Evolutionary conservation across 2,113 vertebrate genomes (phyloP).

Genomic region (Aviceda subcristata): DNA sequence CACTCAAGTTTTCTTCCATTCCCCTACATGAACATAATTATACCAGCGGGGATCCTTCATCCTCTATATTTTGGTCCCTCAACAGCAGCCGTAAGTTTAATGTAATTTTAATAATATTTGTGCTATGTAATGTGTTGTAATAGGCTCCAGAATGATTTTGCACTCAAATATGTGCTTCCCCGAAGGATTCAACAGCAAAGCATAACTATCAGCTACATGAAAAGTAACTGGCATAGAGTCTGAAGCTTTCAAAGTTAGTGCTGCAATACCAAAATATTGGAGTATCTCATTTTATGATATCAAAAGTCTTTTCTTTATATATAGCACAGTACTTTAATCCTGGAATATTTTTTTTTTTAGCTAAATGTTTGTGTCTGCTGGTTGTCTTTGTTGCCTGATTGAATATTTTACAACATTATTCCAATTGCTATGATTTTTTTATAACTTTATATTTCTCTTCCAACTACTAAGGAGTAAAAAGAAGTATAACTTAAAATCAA

Average conservation of each 20-base stretch:
- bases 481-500: background rate
- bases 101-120: constrained; percentile 17
- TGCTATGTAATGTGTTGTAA: background rate
- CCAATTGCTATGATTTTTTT: background rate
- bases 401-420: background rate
- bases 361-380: background rate
- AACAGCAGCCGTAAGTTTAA: background rate
- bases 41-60: background rate
- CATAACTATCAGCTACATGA: background rate
- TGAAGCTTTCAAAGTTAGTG: background rate
- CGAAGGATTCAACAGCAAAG: background rate
- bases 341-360: background rate
- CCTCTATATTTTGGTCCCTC: background rate
- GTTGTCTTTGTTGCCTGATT: background rate
- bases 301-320: background rate
- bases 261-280: background rate
- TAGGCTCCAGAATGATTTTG: background rate
- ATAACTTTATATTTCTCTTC: background rate
- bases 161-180: background rate
- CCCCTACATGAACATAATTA: background rate
- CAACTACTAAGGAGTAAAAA: background rate
- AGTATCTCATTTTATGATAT: background rate
- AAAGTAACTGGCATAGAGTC: background rate
- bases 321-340: background rate
- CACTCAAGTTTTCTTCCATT: background rate